These are phyloP conservation scores for Petrolisthes manimaculis DNA, from an alignment of 2,888 invertebrate genomes.

Conservation along the genomic window DNA sequence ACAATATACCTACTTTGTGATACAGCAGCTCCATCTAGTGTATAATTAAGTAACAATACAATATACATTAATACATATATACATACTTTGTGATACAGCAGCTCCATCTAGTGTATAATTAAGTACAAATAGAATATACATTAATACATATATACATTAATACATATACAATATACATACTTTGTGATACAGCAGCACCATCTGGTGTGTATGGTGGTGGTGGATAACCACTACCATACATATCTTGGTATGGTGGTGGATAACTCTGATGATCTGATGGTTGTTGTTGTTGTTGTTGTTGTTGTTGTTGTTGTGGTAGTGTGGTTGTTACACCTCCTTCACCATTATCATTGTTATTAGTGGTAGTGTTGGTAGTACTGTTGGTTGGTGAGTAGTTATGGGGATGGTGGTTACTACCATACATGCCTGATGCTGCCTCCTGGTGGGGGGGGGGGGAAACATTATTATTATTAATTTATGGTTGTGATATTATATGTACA, in stretches of 20 bases:
- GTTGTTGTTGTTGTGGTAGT: no score
- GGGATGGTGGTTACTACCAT: slow-evolving; percentile 43
- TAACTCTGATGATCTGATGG: slow-evolving; percentile 30
- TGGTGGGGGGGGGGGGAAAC: background rate
- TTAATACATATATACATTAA: no score
- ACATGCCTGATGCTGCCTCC: slow-evolving; percentile 29
- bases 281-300: background rate
- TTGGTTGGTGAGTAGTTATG: slow-evolving; percentile 54
- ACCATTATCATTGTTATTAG: no score
- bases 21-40: slow-evolving; percentile 45
- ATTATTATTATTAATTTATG: no score
- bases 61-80: no score
- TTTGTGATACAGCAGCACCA: slow-evolving; percentile 42
- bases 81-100: no score
- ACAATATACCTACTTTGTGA: slow-evolving; percentile 55
- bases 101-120: no score
- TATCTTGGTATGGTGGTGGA: slow-evolving; percentile 53
- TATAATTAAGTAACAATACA: no score
- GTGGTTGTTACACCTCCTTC: background rate
- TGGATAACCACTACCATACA: slow-evolving; percentile 50
- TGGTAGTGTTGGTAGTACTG: background rate
- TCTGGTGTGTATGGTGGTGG: slow-evolving; percentile 60
- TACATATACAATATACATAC: no score
- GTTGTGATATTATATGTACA: no score
- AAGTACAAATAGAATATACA: no score